Base-by-base conservation (phyloP, 2,797 vertebrate species). In the Lemur catta region DNA sequence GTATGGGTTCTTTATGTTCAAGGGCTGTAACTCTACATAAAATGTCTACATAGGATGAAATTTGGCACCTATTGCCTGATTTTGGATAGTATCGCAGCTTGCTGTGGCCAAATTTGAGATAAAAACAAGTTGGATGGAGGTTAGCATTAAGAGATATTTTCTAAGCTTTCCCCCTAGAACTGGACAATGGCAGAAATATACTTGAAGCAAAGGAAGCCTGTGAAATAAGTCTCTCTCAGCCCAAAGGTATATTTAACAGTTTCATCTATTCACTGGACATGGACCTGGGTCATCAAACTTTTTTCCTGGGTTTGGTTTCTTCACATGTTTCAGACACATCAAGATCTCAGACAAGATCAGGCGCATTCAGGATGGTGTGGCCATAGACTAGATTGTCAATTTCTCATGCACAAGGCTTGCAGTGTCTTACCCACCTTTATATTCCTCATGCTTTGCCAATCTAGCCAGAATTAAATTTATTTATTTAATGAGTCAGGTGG, bases 71-170 rank as follows among this genome's bases (percentile, higher is more conserved):
- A 35, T 65, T 78, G 22, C 90, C 94, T 90, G 57, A 84, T 86
- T 95, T 96, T 95, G 59, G 87, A 86, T 59, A 89, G 61, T 65
- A 43, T 55, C 55, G 4, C 74, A 82, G 67, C 14, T 95, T 69
- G 6, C 48, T 95, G 48, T 89, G 35, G 43, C 91, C 92, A 96
- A 97, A 92, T 82, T 1, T 91, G 85, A 95, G 65, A 89, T 38
- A 92, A 84, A 96, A 92, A 52, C 35, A 96, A 88, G 59, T 93
- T 86, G 18, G 4, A 74, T 76, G 35, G 22, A 82, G 22, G 69
- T 94, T 75, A 61, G n/a, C 33, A 41, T 81, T 85, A n/a, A 86
- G 87, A 61, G 33, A 78, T 71, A 10, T 91, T 75, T 84, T 82
- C 67, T 89, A 74, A 93, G 10, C 4, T n/a, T 18, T 93, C 41